Evolutionary conservation across 2,888 invertebrate species (phyloP), one percentile per base, ranked within the genome.

Genomic region (Spialia ferax): DNA sequence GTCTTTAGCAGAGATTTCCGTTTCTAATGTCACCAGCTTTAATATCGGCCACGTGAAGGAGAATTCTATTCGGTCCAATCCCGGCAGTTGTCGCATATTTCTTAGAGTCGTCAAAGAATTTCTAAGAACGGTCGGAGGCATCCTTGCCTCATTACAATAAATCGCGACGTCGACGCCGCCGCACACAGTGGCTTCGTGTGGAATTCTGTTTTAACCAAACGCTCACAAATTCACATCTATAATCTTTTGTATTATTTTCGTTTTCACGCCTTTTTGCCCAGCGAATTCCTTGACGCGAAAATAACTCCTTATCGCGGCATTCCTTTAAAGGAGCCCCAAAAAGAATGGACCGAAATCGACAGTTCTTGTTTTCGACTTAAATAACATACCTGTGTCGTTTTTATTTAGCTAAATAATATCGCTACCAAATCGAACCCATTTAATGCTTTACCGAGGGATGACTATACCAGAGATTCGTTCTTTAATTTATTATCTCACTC

Each of bases 141-240:
- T 89, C 81, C 85, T 78, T 73, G 81, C 75, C 87, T 91, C 88
- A 88, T 91, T 90, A 91, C 90, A 91, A 93, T 93, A 93, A 93
- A 93, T 93, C 87, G 83, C 81, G 72, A 79, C 81, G 82, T 81
- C 82, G 87, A 86, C 88, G 84, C 83, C 86, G 90, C 94, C 94
- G 91, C 95, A 94, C 95, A 95, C 89, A 94, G 91, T 85, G 93
- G 90, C 89, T 85, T 83, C 89, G 91, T 91, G 69, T 91, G 87
- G 91, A 93, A 93, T 93, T 93, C 83, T 92, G 93, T 93, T 93
- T 90, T 91, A 90, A 85, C 86, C 92, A 88, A 92, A 92, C 91
- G 89, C 89, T 93, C 93, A 93, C 93, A 93, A 93, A 93, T 93
- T 93, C 93, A 92, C 89, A 84, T 90, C 89, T 91, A 90, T 85